Evolutionary conservation across 2,113 vertebrate species (phyloP), one percentile per base, ranked within the genome.

Genomic region (Phoenicopterus ruber): DNA sequence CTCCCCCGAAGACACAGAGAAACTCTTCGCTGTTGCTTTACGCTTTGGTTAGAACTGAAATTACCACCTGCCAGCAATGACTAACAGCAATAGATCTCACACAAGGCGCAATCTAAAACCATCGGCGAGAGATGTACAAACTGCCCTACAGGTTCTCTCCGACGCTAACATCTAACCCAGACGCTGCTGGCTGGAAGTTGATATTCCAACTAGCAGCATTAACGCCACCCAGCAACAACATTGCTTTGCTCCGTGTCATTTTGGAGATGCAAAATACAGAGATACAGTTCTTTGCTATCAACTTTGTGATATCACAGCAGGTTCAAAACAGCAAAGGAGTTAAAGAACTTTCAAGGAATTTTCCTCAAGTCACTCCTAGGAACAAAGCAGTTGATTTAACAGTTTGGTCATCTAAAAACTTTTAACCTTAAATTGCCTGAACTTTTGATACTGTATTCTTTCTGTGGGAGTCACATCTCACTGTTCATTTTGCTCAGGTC

Each of bases 101-200:
- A 52, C 2, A 0, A 3, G 22, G 31, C 0, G 0, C 16, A 13
- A 65, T 10, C 59, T 63, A 55, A 81, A 92, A 52, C 20, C 5
- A 32, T 21, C 47, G 32, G 70, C 1, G 1, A 83, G 67, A 83
- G 54, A 62, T 5, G 32, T 4, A 58, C 49, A 61, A n/a, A 66
- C 26, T 17, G 8, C 59, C 47, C 54, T 10, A 7, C 29, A 10
- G 36, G 25, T 57, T 67, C 28, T n/a, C 52, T 36, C 57, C 1
- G 1, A 28, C 4, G 25, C 42, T 3, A 31, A 26, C 31, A 42
- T 8, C 62, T 4, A 28, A 44, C 1, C 4, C 24, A 49, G 47
- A 29, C 13, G 2, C 26, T 16, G 58, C 32, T 5, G n/a, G n/a
- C 19, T 46, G 25, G 22, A 55, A 49, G n/a, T 1, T 21, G 16